Evolutionary conservation across 1,140 invertebrate genomes (phyloP).

Genomic region (Olivierus martensii): DNA sequence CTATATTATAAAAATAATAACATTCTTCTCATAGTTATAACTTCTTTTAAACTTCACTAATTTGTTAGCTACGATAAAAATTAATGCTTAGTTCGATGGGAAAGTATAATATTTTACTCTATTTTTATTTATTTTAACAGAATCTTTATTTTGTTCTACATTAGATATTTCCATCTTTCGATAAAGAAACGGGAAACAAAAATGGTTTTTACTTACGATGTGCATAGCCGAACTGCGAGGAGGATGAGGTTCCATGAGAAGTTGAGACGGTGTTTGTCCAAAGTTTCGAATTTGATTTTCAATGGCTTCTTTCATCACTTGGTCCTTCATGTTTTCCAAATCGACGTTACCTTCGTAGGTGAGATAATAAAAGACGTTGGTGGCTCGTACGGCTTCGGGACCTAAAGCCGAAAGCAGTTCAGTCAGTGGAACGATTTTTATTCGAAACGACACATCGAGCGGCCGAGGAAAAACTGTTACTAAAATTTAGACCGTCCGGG

Average conservation of each 20-base stretch:
- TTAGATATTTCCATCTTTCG: too few species aligned
- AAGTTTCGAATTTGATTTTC: constrained; percentile 98
- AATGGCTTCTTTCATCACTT: constrained; percentile 83
- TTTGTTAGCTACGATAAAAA: too few species aligned
- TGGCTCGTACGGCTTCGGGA: constrained; percentile 89
- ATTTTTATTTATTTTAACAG: too few species aligned
- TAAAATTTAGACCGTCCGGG: too few species aligned
- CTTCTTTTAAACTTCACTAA: too few species aligned
- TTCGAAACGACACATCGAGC: background rate
- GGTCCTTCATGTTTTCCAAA: constrained; percentile 75
- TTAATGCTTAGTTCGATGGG: too few species aligned
- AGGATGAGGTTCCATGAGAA: constrained; percentile 94
- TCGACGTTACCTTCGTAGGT: constrained; percentile 98
- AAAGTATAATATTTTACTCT: too few species aligned
- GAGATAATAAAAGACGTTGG: constrained; percentile 98
- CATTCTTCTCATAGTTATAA: too few species aligned
- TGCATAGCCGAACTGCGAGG: constrained; percentile 96
- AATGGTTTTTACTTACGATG: constrained; percentile 62
- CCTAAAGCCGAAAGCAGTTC: constrained; percentile 38
- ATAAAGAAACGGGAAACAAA: too few species aligned
- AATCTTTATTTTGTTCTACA: too few species aligned
- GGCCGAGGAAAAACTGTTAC: background rate
- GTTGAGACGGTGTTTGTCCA: constrained; percentile 94
- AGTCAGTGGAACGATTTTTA: background rate
- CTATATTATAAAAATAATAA: too few species aligned